Evolutionary conservation across 2,888 invertebrate species (phyloP), one percentile per base, ranked within the genome.

Genomic region (Pammene aurita): DNA sequence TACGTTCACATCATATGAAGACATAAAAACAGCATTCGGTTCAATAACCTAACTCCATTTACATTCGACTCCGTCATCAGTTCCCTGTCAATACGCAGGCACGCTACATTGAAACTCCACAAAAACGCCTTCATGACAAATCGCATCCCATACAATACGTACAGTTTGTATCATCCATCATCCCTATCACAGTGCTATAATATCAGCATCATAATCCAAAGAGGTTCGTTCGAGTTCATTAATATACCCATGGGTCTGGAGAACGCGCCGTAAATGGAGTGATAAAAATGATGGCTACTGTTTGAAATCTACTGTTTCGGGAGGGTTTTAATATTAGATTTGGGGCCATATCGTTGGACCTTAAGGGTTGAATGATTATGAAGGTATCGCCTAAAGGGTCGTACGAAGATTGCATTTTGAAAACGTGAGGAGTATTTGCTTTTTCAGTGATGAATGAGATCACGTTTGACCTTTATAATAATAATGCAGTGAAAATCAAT

Each of bases 291-390:
- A 38, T 35, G 14, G 1, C n/a, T 54, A 38, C 57, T 60, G 38
- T 38, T 38, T 7, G 38, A 38, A 38, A 38, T 38, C 38, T 38
- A 38, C 38, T 38, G 38, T 38, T 38, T 6, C 38, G 38, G 38
- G 26, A n/a, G 44, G 46, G 16, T 10, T 35, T 58, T 18, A 50
- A 48, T 61, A 48, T 61, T 61, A 48, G 61, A 61, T 61, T 61
- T 61, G 48, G 61, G 38, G 61, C 16, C 35, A 38, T 11, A 60
- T 61, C 61, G 46, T 38, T 16, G 38, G 11, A 38, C 38, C 61
- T 48, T 61, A 38, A 61, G 61, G 61, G 61, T 50, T 50, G 46
- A 48, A 48, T 35, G 61, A 48, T 61, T 48, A 61, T 48, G 35
- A 44, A 61, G 48, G 46, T 60, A 58, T 14, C 48, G 16, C 35